These are phyloP conservation scores for Conchocele bisecta DNA, from an alignment of 2,888 invertebrate species.

Conservation along the genomic window DNA sequence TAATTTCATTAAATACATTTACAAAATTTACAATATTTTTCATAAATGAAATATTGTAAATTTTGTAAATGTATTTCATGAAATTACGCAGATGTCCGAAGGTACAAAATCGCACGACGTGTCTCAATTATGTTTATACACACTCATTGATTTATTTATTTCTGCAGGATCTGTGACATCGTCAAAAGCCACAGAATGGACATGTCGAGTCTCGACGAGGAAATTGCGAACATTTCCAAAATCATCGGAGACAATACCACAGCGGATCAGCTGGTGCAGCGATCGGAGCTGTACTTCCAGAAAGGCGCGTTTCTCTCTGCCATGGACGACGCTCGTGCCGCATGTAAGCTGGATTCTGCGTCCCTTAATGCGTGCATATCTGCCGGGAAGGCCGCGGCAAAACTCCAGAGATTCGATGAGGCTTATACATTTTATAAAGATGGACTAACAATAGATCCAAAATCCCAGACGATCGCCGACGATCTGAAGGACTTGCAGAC, in stretches of 20 bases:
- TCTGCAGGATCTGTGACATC: no score
- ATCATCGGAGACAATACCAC: slow-evolving; percentile 22
- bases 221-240: slow-evolving; percentile 26
- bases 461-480: slow-evolving; percentile 59
- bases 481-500: slow-evolving; percentile 67
- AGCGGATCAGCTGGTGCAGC: slow-evolving; percentile 20
- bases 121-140: no score
- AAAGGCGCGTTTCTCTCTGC: slow-evolving; percentile 51
- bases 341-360: slow-evolving; percentile 46
- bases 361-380: slow-evolving; percentile 50
- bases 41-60: no score
- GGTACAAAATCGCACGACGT: no score
- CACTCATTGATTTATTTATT: no score
- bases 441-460: slow-evolving; percentile 67
- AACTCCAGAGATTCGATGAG: slow-evolving; percentile 65
- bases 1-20: no score
- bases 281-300: slow-evolving; percentile 29
- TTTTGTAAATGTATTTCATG: no score
- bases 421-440: slow-evolving; percentile 67
- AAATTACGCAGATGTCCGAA: no score
- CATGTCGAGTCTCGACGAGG: slow-evolving; percentile 18
- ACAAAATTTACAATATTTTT: no score
- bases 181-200: no score
- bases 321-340: slow-evolving; percentile 60
- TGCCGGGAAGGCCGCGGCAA: slow-evolving; percentile 62